Base-by-base conservation (phyloP, 1,140 invertebrate genomes). In the Drosophila pallidifrons region DNA sequence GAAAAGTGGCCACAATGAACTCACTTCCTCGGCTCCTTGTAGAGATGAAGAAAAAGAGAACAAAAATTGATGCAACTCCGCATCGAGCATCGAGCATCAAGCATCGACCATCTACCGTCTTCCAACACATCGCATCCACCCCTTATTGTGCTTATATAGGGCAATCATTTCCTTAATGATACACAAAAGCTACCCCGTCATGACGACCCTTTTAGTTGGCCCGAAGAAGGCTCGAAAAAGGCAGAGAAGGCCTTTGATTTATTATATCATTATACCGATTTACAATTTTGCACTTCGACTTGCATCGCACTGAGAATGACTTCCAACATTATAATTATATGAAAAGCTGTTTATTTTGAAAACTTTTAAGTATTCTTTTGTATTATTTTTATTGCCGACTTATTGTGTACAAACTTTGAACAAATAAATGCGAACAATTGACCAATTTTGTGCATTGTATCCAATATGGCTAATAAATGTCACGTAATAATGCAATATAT, bases 111-210 rank as follows among this genome's bases (percentile, higher is more conserved):
- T 63, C 47, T 25, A 41, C 47, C 4, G 20, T 25, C 20, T 25
- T 25, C 20, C 20, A 25, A 32, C 5, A 30, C 51, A 54, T 28
- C 46, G 46, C 81, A 82, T 88, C 83, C 83, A 83, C 82, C 82
- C 82, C 73, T 67, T 73, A 83, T 75, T 76, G 76, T 69, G 79
- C 64, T 80, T 61, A 80, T 69, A 61, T 75, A 35, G 46, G 43
- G 61, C 63, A 88, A 82, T 87, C 80, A 87, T 68, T 80, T 83
- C 76, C 73, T 77, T 77, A 80, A 80, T 80, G 66, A 43, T 55
- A 65, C 67, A 73, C 58, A 47, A 71, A 67, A 68, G 63, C 70
- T 72, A 77, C 80, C 52, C 41, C 64, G 72, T 80, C 76, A 80
- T 75, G 66, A 66, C 73, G 83, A 77, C 86, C 80, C 77, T 87